These are phyloP conservation scores for Melierax canorus DNA, from an alignment of 2,113 vertebrate genomes.

Conservation along the genomic window DNA sequence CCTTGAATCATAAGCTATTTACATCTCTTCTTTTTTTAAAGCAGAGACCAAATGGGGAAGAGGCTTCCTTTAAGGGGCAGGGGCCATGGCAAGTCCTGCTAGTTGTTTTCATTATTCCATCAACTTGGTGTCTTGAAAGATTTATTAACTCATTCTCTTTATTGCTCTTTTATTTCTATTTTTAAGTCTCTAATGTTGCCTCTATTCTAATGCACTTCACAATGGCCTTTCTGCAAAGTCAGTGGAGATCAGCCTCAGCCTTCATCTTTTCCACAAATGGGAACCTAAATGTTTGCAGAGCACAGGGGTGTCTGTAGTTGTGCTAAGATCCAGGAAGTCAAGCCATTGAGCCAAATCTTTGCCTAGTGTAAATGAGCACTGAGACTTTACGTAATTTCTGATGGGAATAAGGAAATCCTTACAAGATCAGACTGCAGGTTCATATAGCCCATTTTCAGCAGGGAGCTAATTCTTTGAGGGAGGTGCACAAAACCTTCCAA, in stretches of 20 bases:
- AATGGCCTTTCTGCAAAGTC: constrained; percentile 36
- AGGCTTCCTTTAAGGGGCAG: constrained; percentile 8
- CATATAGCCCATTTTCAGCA: background rate
- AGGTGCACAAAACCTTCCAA: background rate
- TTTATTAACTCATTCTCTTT: constrained; percentile 50
- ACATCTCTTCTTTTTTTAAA: constrained; percentile 9
- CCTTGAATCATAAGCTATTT: constrained; percentile 12
- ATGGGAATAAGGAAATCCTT: constrained; percentile 16
- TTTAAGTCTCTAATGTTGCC: constrained; percentile 20
- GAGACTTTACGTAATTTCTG: constrained; percentile 3
- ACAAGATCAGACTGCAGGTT: background rate
- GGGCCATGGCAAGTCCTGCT: background rate
- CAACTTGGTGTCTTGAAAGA: constrained; percentile 23
- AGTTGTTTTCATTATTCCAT: constrained; percentile 33
- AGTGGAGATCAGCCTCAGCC: background rate
- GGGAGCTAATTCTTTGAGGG: background rate
- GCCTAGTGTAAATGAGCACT: background rate
- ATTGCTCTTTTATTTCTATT: constrained; percentile 37
- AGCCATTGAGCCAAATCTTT: constrained; percentile 8
- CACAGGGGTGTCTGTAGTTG: background rate
- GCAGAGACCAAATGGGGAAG: background rate
- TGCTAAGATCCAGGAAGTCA: constrained; percentile 4
- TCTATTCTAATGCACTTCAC: constrained; percentile 28
- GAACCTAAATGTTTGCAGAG: constrained; percentile 10
- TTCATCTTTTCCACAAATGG: background rate